These are phyloP conservation scores for Brachylomia viminalis DNA, from an alignment of 2,888 invertebrate species.

Conservation along the genomic window DNA sequence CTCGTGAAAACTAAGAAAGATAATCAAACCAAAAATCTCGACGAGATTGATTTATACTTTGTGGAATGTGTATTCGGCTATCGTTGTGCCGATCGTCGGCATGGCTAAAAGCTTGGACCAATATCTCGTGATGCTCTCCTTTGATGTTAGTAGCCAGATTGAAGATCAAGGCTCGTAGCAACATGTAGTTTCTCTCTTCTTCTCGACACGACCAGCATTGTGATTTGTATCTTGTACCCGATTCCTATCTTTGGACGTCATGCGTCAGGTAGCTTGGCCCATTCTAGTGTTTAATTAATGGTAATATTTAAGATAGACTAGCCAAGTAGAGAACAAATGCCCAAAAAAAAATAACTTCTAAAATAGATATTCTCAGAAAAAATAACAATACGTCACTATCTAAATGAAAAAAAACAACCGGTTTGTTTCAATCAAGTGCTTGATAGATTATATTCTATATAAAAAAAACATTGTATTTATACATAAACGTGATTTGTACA, in stretches of 20 bases:
- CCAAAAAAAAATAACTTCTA: background rate
- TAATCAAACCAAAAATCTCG: background rate
- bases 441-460: background rate
- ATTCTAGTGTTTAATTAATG: background rate
- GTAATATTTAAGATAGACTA: background rate
- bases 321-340: constrained; percentile 1
- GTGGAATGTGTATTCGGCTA: background rate
- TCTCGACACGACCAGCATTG: background rate
- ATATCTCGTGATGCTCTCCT: background rate
- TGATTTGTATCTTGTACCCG: too few species aligned
- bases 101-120: background rate
- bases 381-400: constrained; percentile 1
- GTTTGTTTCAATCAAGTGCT: background rate
- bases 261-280: too few species aligned
- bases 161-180: background rate
- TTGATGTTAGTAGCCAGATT: background rate
- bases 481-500: background rate
- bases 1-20: background rate
- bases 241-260: background rate
- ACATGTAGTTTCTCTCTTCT: background rate
- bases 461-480: background rate
- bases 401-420: background rate
- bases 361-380: constrained; percentile 19
- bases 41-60: background rate
- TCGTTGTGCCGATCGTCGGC: background rate